Percentiles rank a stretch among this genome's conserved stretches.
Conservation (phyloP, 1,140 invertebrate genomes). For the Pissodes strobi region DNA sequence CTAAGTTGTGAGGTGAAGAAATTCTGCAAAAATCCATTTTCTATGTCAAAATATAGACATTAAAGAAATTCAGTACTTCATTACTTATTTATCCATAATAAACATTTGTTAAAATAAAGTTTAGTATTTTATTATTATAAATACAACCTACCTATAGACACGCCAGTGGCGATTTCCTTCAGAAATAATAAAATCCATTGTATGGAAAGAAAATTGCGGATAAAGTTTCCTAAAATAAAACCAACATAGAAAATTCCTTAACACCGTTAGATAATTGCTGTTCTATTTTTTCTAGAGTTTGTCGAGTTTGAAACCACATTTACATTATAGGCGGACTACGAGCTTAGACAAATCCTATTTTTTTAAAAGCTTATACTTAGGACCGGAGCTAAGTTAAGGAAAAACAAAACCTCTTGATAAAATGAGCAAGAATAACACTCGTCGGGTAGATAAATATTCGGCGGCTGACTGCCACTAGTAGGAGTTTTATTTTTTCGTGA, state of each 20-base stretch:
- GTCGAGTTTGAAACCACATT: conserved; percentile 16
- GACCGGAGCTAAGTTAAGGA: conserved; percentile 3
- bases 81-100: too few relatives aligned
- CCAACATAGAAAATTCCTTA: not conserved
- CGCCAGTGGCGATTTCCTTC: too few relatives aligned
- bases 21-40: too few relatives aligned
- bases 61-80: too few relatives aligned
- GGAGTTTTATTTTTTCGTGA: not conserved
- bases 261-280: conserved; percentile 5
- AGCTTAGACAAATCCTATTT: conserved; percentile 28
- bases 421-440: conserved; percentile 10
- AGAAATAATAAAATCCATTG: too few relatives aligned
- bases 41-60: too few relatives aligned
- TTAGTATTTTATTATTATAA: too few relatives aligned
- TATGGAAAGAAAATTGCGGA: too few relatives aligned
- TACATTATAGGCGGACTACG: conserved; percentile 24
- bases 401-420: conserved; percentile 15
- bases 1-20: too few relatives aligned
- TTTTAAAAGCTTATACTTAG: conserved; percentile 29
- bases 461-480: not conserved
- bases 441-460: conserved; percentile 5
- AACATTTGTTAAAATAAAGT: too few relatives aligned
- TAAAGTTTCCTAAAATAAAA: too few relatives aligned
- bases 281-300: conserved; percentile 18
- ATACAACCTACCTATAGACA: too few relatives aligned